Conservation (phyloP, 2,888 invertebrate species). For the Anagyrus pseudococci region DNA sequence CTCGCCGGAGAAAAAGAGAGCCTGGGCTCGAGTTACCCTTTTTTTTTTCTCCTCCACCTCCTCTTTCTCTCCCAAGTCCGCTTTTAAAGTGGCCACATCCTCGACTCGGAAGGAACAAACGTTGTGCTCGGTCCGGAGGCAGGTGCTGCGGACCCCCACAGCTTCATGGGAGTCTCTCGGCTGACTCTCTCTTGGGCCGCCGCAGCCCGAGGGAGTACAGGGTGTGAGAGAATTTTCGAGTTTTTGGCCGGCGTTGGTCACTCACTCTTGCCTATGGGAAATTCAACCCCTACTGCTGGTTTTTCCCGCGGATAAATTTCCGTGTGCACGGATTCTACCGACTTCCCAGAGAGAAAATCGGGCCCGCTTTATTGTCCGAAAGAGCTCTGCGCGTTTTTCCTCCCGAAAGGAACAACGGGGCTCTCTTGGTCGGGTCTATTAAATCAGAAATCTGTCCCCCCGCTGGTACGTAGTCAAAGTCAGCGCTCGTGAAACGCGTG, state of each 20-base stretch:
- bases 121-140: slow-evolving; percentile 24
- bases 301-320: slow-evolving; percentile 30
- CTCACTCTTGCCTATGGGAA: no score
- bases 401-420: no score
- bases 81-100: slow-evolving; percentile 23
- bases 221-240: no score
- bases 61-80: slow-evolving; percentile 18
- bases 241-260: no score
- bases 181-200: slow-evolving; percentile 20
- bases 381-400: no score
- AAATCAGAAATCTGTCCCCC: no score
- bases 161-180: slow-evolving; percentile 50
- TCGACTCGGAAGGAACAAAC: slow-evolving; percentile 33
- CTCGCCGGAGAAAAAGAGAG: slow-evolving; percentile 24
- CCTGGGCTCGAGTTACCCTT: slow-evolving; percentile 42
- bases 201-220: slow-evolving; percentile 40
- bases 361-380: not conserved
- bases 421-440: no score
- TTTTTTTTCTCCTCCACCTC: no score
- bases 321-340: slow-evolving; percentile 1
- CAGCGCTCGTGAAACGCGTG: no score
- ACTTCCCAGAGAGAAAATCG: not conserved
- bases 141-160: slow-evolving; percentile 45
- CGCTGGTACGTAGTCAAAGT: no score
- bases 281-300: slow-evolving; percentile 47